These are phyloP conservation scores for Dioctria linearis DNA, from an alignment of 2,888 invertebrate species.

Conservation along the genomic window DNA sequence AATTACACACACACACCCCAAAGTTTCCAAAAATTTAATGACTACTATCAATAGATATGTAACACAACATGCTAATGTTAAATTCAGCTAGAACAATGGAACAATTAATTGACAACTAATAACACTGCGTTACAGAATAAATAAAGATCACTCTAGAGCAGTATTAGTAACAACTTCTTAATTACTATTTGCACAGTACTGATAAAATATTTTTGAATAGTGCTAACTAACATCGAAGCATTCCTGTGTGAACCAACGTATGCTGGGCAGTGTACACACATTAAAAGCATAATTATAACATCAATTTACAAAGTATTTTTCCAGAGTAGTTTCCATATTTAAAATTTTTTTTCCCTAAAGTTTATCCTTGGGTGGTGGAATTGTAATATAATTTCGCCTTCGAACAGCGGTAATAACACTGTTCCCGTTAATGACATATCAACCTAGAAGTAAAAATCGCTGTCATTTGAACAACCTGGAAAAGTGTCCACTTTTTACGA, in stretches of 20 bases:
- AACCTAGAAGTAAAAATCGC: neutral
- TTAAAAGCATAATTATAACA: neutral
- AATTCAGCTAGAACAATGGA: no score
- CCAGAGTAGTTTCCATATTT: neutral
- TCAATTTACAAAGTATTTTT: neutral
- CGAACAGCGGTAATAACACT: constrained; percentile 9
- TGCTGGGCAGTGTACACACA: neutral
- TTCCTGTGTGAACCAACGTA: neutral
- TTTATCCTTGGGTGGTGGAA: neutral
- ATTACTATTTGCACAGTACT: neutral
- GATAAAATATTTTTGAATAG: neutral
- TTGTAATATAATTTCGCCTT: neutral
- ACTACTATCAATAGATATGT: no score
- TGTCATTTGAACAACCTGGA: neutral
- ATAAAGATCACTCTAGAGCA: no score
- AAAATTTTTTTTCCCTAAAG: neutral
- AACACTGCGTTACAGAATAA: no score
- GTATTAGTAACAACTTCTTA: neutral
- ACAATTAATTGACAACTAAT: no score
- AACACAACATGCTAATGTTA: no score
- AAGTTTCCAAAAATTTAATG: no score
- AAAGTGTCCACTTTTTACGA: neutral
- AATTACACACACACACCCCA: no score
- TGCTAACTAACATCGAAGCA: neutral
- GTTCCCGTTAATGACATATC: neutral